Conservation (phyloP, 2,888 invertebrate genomes). For the Drosophila multiciliata region DNA sequence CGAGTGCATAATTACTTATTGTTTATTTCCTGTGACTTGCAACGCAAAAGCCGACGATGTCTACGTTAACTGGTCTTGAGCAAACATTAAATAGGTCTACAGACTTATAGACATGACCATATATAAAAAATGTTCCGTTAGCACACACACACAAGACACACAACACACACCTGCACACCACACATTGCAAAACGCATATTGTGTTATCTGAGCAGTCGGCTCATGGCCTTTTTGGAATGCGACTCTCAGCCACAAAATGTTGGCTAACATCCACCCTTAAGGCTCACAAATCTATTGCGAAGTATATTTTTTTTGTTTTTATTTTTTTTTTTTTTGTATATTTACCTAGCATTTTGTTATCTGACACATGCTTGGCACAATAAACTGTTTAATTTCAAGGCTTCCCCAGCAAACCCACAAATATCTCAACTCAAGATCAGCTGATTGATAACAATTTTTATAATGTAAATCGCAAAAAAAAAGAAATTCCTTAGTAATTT, state of each 20-base stretch:
- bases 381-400: conserved; percentile 22
- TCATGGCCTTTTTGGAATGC: neutral
- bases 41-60: conserved; percentile 54
- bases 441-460: conserved; percentile 38
- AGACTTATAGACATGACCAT: conserved; percentile 19
- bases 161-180: neutral
- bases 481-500: conserved; percentile 34
- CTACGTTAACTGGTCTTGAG: conserved; percentile 36
- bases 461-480: conserved; percentile 28
- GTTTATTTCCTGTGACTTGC: conserved; percentile 76
- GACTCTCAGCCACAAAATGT: conserved; percentile 11
- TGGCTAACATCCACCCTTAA: conserved; percentile 49
- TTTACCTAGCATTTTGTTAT: conserved; percentile 28
- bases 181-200: conserved; percentile 75
- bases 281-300: conserved; percentile 44
- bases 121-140: conserved; percentile 50
- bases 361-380: conserved; percentile 8
- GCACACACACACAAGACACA: conserved; percentile 15
- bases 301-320: conserved; percentile 21
- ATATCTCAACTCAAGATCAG: conserved; percentile 23
- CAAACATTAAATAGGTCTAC: conserved; percentile 59
- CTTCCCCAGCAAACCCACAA: conserved; percentile 3
- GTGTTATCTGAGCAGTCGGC: conserved; percentile 49
- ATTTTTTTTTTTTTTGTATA: conserved; percentile 10
- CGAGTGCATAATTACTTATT: conserved; percentile 70